Conservation (phyloP, 2,888 invertebrate species). For the Lucinisca nassula region DNA sequence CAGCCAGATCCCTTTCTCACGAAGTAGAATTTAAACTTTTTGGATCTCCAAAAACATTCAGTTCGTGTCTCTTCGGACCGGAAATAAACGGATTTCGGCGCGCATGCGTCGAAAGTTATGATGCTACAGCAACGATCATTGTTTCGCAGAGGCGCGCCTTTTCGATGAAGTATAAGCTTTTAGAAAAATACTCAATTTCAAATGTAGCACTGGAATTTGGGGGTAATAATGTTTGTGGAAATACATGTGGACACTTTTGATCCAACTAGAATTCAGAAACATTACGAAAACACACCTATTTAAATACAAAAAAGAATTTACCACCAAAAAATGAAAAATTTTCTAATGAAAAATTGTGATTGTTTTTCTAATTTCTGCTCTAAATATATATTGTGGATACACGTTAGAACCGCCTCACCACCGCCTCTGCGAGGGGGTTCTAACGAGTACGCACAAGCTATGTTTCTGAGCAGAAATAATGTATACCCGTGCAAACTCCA, state of each 20-base stretch:
- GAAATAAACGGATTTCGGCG: slow-evolving; percentile 73
- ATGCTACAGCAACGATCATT: slow-evolving; percentile 64
- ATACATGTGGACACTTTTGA: slow-evolving; percentile 55
- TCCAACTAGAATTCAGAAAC: too few relatives aligned
- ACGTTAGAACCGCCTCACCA: too few relatives aligned
- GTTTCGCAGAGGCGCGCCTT: slow-evolving; percentile 44
- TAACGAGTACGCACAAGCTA: too few relatives aligned
- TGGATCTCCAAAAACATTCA: slow-evolving; percentile 65
- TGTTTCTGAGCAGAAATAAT: too few relatives aligned
- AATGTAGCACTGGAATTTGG: slow-evolving; percentile 81
- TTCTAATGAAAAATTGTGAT: too few relatives aligned
- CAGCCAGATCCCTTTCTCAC: slow-evolving; percentile 55
- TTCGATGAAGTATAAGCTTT: slow-evolving; percentile 20
- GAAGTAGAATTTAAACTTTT: slow-evolving; percentile 61
- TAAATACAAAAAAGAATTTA: too few relatives aligned
- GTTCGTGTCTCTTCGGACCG: slow-evolving; percentile 80
- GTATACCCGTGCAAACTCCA: too few relatives aligned
- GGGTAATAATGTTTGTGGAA: slow-evolving; percentile 74
- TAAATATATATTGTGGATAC: too few relatives aligned
- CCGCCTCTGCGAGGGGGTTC: too few relatives aligned
- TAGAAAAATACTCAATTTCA: slow-evolving; percentile 70
- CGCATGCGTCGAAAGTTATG: slow-evolving; percentile 78
- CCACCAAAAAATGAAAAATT: too few relatives aligned
- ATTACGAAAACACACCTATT: too few relatives aligned
- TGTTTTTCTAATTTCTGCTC: too few relatives aligned